Evolutionary conservation across 2,888 invertebrate genomes (phyloP), one percentile per base, ranked within the genome.

Genomic region (Agonopterix subpropinquella): DNA sequence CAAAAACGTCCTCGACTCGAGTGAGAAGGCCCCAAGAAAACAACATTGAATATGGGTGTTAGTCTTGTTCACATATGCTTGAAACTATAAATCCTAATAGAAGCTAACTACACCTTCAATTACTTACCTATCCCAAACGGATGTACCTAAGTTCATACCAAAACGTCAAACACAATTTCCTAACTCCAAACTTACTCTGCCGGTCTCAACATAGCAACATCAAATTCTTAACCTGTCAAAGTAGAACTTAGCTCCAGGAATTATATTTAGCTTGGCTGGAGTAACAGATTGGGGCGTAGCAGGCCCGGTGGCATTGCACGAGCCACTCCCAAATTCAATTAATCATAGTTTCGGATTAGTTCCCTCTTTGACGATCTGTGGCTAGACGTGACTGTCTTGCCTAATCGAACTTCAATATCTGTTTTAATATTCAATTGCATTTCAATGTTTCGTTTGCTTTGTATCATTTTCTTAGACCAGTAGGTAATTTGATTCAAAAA

Each of bases 321-420:
- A 73, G 65, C 73, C 70, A 78, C 74, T 80, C 65, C 59, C 72
- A 76, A 83, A 85, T 85, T 84, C 74, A 83, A 85, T 84, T 85
- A 84, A 83, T 85, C 81, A 83, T 82, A 82, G 80, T 85, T 28
- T 83, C 54, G 73, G 76, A 82, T 83, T 83, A 83, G 81, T 83
- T 83, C 76, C 60, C 62, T 76, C 82, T 83, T 80, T 81, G 82
- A 80, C 77, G 76, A 75, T 67, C 70, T 68, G 66, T 58, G 65
- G 66, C 65, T 66, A 74, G 76, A 82, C 82, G 78, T 79, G 80
- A 75, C 74, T 75, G 73, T 73, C 73, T 76, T 59, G 54, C 52
- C 47, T 72, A 71, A 69, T 65, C 56, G 55, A 53, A 57, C 62
- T 74, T 66, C 62, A 58, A 70, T 73, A 67, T 44, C 43, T 9